A percentile compares a stretch with the other conserved stretches of the same genome.
Evolutionary conservation across 1,140 invertebrate species (phyloP).

Genomic region (Scaptodrosophila lebanonensis): DNA sequence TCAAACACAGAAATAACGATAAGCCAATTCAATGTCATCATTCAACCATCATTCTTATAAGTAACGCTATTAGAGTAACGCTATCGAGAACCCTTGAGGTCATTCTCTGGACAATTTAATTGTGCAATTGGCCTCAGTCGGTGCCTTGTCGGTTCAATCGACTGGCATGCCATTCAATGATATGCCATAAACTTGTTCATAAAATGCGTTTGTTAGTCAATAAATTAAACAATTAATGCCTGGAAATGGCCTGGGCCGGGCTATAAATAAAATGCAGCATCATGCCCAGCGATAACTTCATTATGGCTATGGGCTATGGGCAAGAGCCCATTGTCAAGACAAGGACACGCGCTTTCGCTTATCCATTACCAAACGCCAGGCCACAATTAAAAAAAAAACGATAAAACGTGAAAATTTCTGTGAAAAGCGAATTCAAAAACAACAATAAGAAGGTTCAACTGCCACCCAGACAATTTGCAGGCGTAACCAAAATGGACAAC

Average conservation of each 20-base stretch:
- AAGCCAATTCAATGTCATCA: too few species aligned
- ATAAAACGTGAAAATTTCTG: conserved; percentile 37
- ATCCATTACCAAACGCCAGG: conserved; percentile 8
- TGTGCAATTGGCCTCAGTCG: too few species aligned
- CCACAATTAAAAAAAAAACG: conserved; percentile 29
- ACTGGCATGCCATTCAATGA: conserved; percentile 7
- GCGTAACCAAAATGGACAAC: conserved; percentile 55
- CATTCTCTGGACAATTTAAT: too few species aligned
- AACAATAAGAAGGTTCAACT: conserved; percentile 23
- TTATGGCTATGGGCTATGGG: too few species aligned
- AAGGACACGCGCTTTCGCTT: neutral
- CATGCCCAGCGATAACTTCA: conserved; percentile 9
- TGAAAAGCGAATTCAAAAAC: conserved; percentile 1
- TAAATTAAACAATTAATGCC: conserved; percentile 69
- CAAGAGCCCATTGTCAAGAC: conserved; percentile 2
- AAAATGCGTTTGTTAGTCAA: conserved; percentile 39
- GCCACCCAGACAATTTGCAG: conserved; percentile 63
- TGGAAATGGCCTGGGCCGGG: conserved; percentile 28
- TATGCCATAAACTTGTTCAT: conserved; percentile 31
- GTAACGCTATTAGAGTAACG: too few species aligned
- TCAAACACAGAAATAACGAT: too few species aligned
- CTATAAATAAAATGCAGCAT: conserved; percentile 58
- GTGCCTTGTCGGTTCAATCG: conserved; percentile 33
- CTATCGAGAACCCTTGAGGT: too few species aligned
- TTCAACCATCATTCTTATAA: too few species aligned